These are phyloP conservation scores for Drosophila ochracea DNA, from an alignment of 2,888 invertebrate genomes.

Conservation along the genomic window DNA sequence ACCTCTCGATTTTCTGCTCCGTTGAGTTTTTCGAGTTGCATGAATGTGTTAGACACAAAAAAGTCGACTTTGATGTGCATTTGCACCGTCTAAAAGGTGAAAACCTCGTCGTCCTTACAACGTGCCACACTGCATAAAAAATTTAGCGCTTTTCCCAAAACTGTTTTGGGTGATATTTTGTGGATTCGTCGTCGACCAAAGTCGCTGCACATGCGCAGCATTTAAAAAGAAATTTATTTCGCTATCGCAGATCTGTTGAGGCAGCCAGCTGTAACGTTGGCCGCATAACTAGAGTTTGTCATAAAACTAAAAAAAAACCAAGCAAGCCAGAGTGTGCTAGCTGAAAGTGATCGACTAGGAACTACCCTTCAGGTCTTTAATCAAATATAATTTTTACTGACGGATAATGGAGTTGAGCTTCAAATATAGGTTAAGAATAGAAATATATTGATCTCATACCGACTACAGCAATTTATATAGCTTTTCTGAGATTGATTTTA, in stretches of 20 bases:
- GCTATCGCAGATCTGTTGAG: conserved; percentile 68
- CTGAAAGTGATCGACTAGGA: background rate
- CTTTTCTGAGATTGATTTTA: background rate
- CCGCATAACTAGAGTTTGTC: conserved; percentile 62
- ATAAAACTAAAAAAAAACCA: conserved; percentile 33
- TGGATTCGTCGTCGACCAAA: conserved; percentile 11
- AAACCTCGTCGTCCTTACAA: conserved; percentile 37
- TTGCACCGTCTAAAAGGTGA: conserved; percentile 28
- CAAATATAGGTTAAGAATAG: background rate
- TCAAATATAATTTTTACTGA: background rate
- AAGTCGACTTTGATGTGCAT: conserved; percentile 22
- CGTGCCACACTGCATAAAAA: conserved; percentile 7
- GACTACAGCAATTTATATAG: background rate
- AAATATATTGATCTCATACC: background rate
- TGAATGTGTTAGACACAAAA: conserved; percentile 13
- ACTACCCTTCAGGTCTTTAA: background rate
- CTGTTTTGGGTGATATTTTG: conserved; percentile 51
- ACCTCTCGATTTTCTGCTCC: conserved; percentile 84
- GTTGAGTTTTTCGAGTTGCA: conserved; percentile 70
- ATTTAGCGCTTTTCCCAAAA: conserved; percentile 31
- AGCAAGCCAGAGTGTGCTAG: background rate
- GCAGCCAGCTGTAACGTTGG: conserved; percentile 66
- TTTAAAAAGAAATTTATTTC: conserved; percentile 51
- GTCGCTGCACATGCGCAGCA: conserved; percentile 47
- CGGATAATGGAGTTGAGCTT: background rate